Evolutionary conservation across 1,140 invertebrate species (phyloP).

Genomic region (Vanessa tameamea): DNA sequence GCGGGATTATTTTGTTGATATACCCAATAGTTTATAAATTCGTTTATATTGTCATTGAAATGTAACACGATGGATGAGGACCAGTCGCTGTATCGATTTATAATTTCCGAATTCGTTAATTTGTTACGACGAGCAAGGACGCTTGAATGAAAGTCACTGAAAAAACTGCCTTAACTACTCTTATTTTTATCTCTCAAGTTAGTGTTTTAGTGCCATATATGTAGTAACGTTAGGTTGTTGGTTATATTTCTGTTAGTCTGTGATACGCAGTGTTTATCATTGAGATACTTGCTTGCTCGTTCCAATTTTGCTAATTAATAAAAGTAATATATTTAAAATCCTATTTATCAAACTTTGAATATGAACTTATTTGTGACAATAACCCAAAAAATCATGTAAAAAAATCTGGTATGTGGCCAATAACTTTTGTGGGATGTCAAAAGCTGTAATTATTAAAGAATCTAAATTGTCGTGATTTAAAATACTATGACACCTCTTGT

Average conservation of each 20-base stretch:
- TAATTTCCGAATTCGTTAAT: constrained; percentile 21
- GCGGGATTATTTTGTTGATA: constrained; percentile 31
- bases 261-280: constrained; percentile 72
- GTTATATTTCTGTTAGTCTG: constrained; percentile 77
- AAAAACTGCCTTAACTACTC: constrained; percentile 47
- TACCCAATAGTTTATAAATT: constrained; percentile 27
- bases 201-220: constrained; percentile 75
- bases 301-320: constrained; percentile 1
- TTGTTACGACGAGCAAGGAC: constrained; percentile 33
- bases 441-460: neutral
- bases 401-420: neutral
- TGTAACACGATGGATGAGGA: constrained; percentile 36
- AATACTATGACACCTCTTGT: neutral
- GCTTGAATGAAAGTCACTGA: constrained; percentile 30
- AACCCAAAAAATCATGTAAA: constrained; percentile 19
- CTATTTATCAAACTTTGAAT: neutral
- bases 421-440: neutral
- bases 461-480: neutral
- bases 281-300: constrained; percentile 65
- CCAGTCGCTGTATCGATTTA: constrained; percentile 13
- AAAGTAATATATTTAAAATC: neutral
- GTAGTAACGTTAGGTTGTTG: constrained; percentile 71
- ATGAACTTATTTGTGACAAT: constrained; percentile 21
- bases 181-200: constrained; percentile 56
- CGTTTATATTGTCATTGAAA: constrained; percentile 41